Conservation (phyloP, 2,888 invertebrate species). For the Stratiomys singularior region DNA sequence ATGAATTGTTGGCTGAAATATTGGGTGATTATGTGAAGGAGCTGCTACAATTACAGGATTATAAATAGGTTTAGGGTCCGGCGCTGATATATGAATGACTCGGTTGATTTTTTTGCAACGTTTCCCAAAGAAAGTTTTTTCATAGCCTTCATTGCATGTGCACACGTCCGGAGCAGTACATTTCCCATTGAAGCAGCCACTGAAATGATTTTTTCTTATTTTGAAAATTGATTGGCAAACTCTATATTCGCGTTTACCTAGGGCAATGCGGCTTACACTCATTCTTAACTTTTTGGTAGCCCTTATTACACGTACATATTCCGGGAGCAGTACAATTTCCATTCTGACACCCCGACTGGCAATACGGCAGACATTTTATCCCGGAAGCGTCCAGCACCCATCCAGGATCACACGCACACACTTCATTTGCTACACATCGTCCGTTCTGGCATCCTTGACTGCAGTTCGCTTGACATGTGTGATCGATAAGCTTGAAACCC, state of each 20-base stretch:
- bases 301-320: constrained; percentile 11
- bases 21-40: not conserved
- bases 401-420: constrained; percentile 54
- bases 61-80: not conserved
- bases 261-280: constrained; percentile 21
- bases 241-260: constrained; percentile 19
- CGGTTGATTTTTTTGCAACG: not conserved
- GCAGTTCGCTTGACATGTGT: constrained; percentile 54
- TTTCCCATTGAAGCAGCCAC: constrained; percentile 59
- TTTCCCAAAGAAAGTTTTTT: not conserved
- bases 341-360: constrained; percentile 57
- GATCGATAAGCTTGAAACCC: constrained; percentile 53
- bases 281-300: not conserved
- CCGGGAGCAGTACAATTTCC: constrained; percentile 13
- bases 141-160: constrained; percentile 48
- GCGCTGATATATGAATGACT: not conserved
- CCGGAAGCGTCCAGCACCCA: constrained; percentile 62
- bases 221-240: not conserved
- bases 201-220: constrained; percentile 43
- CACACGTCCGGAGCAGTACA: constrained; percentile 58
- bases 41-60: not conserved
- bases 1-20: constrained; percentile 6
- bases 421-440: constrained; percentile 53
- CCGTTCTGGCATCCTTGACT: constrained; percentile 55
- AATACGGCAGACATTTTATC: constrained; percentile 72